Conservation (phyloP, 1,140 invertebrate genomes). For the Drosophila sproati region DNA sequence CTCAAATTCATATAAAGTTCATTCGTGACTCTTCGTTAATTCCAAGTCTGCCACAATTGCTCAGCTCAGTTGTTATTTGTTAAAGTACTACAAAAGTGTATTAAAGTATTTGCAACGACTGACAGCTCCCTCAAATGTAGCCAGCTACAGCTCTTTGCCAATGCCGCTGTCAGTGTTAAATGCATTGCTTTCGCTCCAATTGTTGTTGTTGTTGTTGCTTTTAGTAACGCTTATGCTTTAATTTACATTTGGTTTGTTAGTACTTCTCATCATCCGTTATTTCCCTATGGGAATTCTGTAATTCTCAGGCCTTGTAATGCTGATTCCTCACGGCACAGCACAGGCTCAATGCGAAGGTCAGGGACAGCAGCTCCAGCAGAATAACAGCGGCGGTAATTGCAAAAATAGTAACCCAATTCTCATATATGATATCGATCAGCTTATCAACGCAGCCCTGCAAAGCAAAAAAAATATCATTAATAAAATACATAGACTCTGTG, state of each 20-base stretch:
- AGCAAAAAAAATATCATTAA: conserved; percentile 60
- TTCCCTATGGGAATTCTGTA: conserved; percentile 84
- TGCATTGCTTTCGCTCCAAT: conserved; percentile 46
- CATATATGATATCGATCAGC: conserved; percentile 87
- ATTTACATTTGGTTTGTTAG: conserved; percentile 79
- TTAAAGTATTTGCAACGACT: conserved; percentile 46
- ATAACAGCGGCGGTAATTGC: conserved; percentile 88
- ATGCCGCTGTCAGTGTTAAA: conserved; percentile 41
- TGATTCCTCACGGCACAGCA: conserved; percentile 90
- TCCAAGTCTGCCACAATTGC: conserved; percentile 61
- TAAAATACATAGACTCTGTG: conserved; percentile 1
- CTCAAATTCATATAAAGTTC: conserved; percentile 62
- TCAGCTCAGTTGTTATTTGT: conserved; percentile 59
- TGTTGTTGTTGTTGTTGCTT: conserved; percentile 41
- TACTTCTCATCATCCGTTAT: conserved; percentile 84
- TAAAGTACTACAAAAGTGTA: conserved; percentile 75
- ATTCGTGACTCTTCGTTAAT: conserved; percentile 31
- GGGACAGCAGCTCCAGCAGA: conserved; percentile 89
- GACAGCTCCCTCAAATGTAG: conserved; percentile 38
- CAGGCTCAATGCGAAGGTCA: conserved; percentile 91
- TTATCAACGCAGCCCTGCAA: conserved; percentile 90
- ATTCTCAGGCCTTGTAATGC: conserved; percentile 89
- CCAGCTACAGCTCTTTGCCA: conserved; percentile 13
- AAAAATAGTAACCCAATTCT: conserved; percentile 88
- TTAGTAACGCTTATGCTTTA: conserved; percentile 66